These are phyloP conservation scores for Gerris lacustris DNA, from an alignment of 2,888 invertebrate species.

Conservation along the genomic window DNA sequence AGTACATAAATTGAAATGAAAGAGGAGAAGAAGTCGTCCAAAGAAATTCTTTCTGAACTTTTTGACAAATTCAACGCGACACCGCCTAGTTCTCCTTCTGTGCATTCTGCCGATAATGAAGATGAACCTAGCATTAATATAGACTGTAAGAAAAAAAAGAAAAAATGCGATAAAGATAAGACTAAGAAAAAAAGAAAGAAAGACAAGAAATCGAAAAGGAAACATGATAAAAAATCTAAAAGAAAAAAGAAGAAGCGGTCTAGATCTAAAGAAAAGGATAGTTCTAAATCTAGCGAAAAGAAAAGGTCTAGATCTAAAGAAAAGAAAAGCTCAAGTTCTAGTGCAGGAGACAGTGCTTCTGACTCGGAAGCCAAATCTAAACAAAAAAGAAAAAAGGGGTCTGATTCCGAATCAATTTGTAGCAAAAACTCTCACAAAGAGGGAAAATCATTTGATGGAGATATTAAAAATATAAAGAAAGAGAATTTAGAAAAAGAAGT, in stretches of 20 bases:
- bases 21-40: conserved; percentile 47
- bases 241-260: conserved; percentile 21
- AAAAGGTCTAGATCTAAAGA: not conserved
- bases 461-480: no score
- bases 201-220: conserved; percentile 30
- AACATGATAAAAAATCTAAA: conserved; percentile 23
- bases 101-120: conserved; percentile 2
- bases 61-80: conserved; percentile 65
- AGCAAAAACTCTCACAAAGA: not conserved
- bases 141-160: conserved; percentile 22
- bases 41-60: conserved; percentile 69
- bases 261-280: conserved; percentile 17
- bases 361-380: not conserved
- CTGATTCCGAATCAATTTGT: not conserved
- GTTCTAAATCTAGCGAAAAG: not conserved
- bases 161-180: conserved; percentile 32
- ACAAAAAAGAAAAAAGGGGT: not conserved
- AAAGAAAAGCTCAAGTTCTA: not conserved
- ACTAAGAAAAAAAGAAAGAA: conserved; percentile 39
- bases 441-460: not conserved
- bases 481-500: not conserved
- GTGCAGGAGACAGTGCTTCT: not conserved
- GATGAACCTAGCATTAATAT: not conserved
- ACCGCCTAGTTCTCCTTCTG: conserved; percentile 40
- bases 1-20: not conserved